Evolutionary conservation across 2,113 vertebrate genomes (phyloP), one percentile per base, ranked within the genome.

Genomic region (Morone saxatilis): DNA sequence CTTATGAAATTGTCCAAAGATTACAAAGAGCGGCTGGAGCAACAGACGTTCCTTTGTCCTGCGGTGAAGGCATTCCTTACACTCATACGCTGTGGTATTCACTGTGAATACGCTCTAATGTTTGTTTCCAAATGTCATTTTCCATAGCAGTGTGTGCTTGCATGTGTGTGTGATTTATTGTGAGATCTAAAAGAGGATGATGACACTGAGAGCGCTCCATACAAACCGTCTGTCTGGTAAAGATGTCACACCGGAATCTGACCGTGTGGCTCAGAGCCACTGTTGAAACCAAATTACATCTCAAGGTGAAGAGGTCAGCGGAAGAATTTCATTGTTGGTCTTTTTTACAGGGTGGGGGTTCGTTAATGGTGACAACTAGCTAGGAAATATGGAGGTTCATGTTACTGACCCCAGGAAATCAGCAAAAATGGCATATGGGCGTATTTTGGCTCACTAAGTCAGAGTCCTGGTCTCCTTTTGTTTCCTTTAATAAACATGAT

Each of bases 11-110:
- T 66, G 88, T 91, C 86, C 78, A 89, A 88, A 87, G 76, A 91
- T 88, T 76, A 88, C 88, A 91, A 89, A 85, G 87, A 72, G 69
- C 25, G 41, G 40, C 76, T 22, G 63, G 56, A 75, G 88, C 56
- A 93, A 94, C 93, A 95, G 83, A 92, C 71, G 62, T 51, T 72
- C 83, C 88, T 92, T 92, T 94, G 91, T 93, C 71, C 86, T 80
- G 88, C 40, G 80, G 86, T 63, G 82, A 56, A 91, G 77, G 70
- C 84, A 86, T 90, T 93, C 88, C 82, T 91, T 69, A 72, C 83
- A 51, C 82, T 90, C 88, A 75, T 75, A 59, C 22, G 22, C 81
- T 78, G 76, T 22, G 73, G 84, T 81, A 85, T 86, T 88, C 79
- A 54, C 72, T 77, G 60, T 54, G 80, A 89, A 80, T 57, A 79